These are phyloP conservation scores for Chaetodon trifasciatus DNA, from an alignment of 2,797 vertebrate genomes.

Conservation along the genomic window DNA sequence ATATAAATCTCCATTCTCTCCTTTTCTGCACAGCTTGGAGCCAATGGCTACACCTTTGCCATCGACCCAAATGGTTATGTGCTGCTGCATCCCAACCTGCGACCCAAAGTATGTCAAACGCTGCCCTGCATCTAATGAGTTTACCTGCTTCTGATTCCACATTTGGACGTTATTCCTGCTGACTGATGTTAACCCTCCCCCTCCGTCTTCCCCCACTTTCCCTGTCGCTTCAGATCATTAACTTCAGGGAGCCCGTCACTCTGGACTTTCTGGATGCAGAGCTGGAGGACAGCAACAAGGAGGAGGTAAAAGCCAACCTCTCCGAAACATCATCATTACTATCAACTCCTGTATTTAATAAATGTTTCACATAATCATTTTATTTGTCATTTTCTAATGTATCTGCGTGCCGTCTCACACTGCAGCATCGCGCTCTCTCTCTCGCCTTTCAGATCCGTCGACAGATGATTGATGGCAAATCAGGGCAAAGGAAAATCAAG, in stretches of 20 bases:
- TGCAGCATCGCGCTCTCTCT: constrained; percentile 11
- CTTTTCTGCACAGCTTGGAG: constrained; percentile 85
- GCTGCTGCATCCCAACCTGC: constrained; percentile 95
- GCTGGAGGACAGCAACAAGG: constrained; percentile 94
- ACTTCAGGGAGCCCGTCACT: constrained; percentile 95
- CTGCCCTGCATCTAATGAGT: not conserved
- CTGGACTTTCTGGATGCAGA: constrained; percentile 98
- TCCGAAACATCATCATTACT: not conserved
- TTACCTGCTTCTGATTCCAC: not conserved
- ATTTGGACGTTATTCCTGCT: constrained; percentile 17
- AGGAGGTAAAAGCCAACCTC: constrained; percentile 86
- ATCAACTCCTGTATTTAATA: not conserved
- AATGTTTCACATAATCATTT: not conserved
- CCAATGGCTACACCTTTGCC: constrained; percentile 96
- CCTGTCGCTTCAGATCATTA: constrained; percentile 89
- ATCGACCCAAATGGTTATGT: constrained; percentile 97
- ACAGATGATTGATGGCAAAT: constrained; percentile 94
- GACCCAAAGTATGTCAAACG: constrained; percentile 89
- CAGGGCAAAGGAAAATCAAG: constrained; percentile 92
- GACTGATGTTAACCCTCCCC: constrained; percentile 16
- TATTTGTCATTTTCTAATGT: not conserved
- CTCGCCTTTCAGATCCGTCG: constrained; percentile 89
- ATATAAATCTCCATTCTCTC: not conserved
- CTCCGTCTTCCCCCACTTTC: constrained; percentile 17
- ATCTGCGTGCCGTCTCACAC: not conserved